phyloP scores from a whole-genome alignment of 1,140 invertebrate genomes.

The Sinella curviseta region DNA sequence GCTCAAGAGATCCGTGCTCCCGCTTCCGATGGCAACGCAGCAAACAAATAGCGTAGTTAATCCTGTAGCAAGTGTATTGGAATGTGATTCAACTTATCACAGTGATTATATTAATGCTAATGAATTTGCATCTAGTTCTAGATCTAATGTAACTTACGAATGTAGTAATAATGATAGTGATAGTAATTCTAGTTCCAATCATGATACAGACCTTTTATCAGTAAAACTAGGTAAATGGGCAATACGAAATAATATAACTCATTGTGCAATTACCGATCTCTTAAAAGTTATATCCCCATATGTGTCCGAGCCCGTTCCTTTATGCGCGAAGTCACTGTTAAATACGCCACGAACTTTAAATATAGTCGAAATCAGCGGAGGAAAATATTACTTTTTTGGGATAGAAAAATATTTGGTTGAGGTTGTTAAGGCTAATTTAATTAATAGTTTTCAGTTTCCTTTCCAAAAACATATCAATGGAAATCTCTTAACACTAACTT shows the following conservation, averaged over 20 bases:
- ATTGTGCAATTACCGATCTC: neutral
- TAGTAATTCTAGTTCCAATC: neutral
- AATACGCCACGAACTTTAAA: conserved; percentile 15
- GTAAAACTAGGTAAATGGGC: neutral
- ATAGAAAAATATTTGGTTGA: neutral
- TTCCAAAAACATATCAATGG: neutral
- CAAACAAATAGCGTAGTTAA: neutral
- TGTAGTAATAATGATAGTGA: neutral
- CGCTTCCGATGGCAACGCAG: neutral
- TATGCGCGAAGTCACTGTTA: conserved; percentile 6
- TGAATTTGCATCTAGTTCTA: neutral
- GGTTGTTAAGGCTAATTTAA: neutral
- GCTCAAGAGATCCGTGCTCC: neutral
- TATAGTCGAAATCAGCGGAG: neutral
- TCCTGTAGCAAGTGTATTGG: neutral
- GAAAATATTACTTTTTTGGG: conserved; percentile 32
- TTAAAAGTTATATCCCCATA: neutral
- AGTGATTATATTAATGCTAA: neutral
- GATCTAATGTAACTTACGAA: neutral
- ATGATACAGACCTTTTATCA: neutral
- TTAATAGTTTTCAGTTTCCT: neutral
- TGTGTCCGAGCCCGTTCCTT: neutral
- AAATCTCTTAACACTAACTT: neutral
- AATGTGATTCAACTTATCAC: neutral
- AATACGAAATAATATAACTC: conserved; percentile 20